These are phyloP conservation scores for Lasioglossum zephyrum DNA, from an alignment of 2,888 invertebrate species.

Conservation along the genomic window DNA sequence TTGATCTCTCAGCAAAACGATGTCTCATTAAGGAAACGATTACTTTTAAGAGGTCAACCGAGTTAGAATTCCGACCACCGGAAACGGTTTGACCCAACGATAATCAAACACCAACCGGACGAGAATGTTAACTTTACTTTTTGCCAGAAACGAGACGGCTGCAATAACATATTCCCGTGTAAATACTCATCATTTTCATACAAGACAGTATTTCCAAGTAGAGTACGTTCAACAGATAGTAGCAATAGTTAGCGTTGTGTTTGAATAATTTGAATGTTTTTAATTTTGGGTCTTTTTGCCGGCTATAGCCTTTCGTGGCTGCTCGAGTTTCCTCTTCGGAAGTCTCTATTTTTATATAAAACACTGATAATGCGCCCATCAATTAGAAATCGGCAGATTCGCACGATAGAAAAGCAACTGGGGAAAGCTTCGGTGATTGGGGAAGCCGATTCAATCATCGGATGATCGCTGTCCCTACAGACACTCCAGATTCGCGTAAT, in stretches of 20 bases:
- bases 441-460: not conserved
- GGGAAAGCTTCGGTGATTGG: not conserved
- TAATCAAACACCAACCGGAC: not conserved
- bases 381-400: not conserved
- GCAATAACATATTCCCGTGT: not conserved
- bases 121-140: not conserved
- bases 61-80: not conserved
- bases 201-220: not conserved
- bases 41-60: not conserved
- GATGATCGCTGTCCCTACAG: conserved; percentile 50
- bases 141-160: not conserved
- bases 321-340: not conserved
- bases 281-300: too few species aligned
- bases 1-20: not conserved
- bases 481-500: conserved; percentile 46
- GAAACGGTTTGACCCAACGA: conserved; percentile 11
- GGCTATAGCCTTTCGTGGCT: too few species aligned
- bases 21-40: not conserved
- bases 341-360: not conserved
- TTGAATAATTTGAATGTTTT: not conserved
- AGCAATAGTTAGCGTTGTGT: not conserved
- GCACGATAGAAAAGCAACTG: not conserved
- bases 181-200: not conserved
- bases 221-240: not conserved
- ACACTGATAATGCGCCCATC: not conserved